Evolutionary conservation across 2,797 vertebrate species (phyloP).

Genomic region (Zalophus californianus): DNA sequence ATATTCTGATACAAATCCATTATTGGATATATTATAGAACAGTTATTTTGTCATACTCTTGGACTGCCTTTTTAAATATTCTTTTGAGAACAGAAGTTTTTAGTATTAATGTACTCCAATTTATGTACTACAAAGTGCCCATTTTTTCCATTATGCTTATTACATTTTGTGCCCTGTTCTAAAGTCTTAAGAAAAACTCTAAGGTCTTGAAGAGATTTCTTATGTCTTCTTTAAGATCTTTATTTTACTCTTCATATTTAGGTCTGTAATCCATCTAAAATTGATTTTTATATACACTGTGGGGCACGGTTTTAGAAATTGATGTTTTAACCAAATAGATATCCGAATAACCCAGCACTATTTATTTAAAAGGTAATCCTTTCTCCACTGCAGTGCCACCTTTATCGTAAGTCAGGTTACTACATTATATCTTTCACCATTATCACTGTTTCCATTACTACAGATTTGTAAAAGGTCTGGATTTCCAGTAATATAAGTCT

Average conservation of each 20-base stretch:
- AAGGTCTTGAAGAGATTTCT: background rate
- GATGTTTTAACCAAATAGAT: background rate
- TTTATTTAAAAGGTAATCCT: constrained; percentile 8
- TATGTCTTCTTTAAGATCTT: background rate
- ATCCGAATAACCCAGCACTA: background rate
- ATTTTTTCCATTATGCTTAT: background rate
- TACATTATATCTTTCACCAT: background rate
- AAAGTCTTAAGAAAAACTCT: background rate
- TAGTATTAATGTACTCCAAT: background rate
- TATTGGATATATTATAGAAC: background rate
- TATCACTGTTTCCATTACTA: too few species aligned
- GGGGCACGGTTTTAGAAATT: background rate
- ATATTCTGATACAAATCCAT: background rate
- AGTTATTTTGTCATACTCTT: background rate
- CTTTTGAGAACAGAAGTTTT: background rate
- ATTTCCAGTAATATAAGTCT: background rate
- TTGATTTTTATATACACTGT: background rate
- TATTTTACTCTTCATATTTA: background rate
- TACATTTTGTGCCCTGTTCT: background rate
- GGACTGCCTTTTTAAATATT: background rate
- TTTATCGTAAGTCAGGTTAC: background rate
- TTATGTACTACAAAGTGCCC: background rate
- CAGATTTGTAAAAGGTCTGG: background rate
- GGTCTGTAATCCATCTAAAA: background rate
- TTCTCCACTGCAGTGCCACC: background rate